Conservation (phyloP, 2,113 vertebrate species). For the Tachuris rubrigastra region DNA sequence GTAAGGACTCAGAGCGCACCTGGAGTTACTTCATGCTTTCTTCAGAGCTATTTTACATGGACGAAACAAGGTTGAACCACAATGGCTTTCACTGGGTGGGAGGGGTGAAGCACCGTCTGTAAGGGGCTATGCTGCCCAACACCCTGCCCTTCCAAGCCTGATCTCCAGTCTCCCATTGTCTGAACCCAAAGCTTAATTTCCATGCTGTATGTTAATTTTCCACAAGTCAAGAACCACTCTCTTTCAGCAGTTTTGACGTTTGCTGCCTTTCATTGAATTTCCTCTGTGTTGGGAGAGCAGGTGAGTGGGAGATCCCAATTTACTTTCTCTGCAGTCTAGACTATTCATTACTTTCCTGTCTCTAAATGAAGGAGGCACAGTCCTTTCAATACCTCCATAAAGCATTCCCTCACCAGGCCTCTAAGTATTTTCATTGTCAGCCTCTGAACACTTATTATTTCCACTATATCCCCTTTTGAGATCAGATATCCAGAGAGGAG, state of each 20-base stretch:
- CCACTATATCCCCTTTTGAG: slow-evolving; percentile 48
- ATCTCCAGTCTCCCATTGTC: not conserved
- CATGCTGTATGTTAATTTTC: not conserved
- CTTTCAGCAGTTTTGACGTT: slow-evolving; percentile 18
- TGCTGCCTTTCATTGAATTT: slow-evolving; percentile 50
- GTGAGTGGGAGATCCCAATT: slow-evolving; percentile 54
- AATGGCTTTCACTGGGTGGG: rapidly evolving
- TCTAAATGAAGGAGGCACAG: slow-evolving; percentile 45
- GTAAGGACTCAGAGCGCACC: not conserved
- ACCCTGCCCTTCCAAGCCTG: rapidly evolving
- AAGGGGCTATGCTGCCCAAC: not conserved
- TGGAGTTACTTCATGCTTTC: not conserved
- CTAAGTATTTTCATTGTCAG: slow-evolving; percentile 66
- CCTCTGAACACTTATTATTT: slow-evolving; percentile 61
- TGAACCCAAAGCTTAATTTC: not conserved
- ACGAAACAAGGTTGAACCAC: not conserved
- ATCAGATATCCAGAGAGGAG: slow-evolving; percentile 56
- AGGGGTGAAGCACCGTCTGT: not conserved
- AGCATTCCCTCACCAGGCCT: slow-evolving; percentile 53
- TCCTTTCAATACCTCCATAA: slow-evolving; percentile 62
- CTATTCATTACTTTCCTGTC: slow-evolving; percentile 63
- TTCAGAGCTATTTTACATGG: not conserved
- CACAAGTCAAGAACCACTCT: slow-evolving; percentile 5
- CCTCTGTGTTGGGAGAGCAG: slow-evolving; percentile 12
- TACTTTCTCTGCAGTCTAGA: slow-evolving; percentile 63